phyloP scores from a whole-genome alignment of 2,888 invertebrate species.

The Alloscopus bannaensis region DNA sequence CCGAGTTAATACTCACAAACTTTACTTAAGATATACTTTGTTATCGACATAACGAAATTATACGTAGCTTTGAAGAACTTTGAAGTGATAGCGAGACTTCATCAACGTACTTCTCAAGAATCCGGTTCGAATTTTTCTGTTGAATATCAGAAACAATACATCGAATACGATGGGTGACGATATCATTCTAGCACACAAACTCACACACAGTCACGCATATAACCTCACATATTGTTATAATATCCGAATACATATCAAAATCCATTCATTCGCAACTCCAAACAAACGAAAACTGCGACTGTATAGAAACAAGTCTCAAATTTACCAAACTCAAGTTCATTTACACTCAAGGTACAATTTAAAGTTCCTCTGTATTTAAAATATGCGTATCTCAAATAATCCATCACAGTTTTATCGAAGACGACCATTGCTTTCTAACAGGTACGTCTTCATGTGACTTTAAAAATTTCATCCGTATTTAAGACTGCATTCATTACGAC shows the following conservation, averaged over 20 bases:
- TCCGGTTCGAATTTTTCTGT: no score
- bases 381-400: constrained; percentile 56
- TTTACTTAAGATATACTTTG: no score
- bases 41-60: no score
- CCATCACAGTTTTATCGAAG: constrained; percentile 55
- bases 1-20: no score
- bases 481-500: constrained; percentile 32
- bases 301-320: background rate
- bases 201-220: background rate
- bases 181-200: background rate
- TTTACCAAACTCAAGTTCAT: background rate
- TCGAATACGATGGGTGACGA: background rate
- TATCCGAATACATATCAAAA: no score
- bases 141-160: no score
- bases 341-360: constrained; percentile 6
- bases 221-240: no score
- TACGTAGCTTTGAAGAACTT: no score
- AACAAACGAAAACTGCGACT: background rate
- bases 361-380: constrained; percentile 30
- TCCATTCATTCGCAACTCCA: no score
- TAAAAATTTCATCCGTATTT: constrained; percentile 11
- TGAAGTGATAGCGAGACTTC: no score
- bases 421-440: constrained; percentile 21
- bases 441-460: constrained; percentile 25
- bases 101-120: no score